Base-by-base conservation (phyloP, 2,888 invertebrate species). In the Drosophila emarginata region DNA sequence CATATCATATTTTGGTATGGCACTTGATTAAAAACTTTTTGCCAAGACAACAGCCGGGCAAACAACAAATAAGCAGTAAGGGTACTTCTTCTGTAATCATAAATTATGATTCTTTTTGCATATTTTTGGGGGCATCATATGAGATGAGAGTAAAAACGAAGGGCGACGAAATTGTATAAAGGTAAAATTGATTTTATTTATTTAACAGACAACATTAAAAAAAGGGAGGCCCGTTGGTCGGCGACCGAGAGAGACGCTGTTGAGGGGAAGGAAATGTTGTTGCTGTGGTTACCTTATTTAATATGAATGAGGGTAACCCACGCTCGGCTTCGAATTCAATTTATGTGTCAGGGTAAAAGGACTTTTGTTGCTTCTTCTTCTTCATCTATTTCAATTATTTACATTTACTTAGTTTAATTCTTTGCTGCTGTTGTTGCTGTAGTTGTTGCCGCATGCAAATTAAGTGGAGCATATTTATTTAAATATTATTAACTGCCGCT, bases 181-280 rank as follows among this genome's bases (percentile, higher is more conserved):
- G 73, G 67, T 79, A 62, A 85, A 87, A 87, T 79, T 83, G 88
- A 83, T 87, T 83, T 83, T 87, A 83, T 85, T 83, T 83, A 87
- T 83, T 83, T 73, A 83, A 63, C 67, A 87, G 80, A 65, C 70
- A 68, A 65, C 77, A 72, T 78, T 86, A 83, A 14, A 14, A 14
- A 14, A 39, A 14, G 14, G 39, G 39, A 15, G 45, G 21, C 32
- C 32, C 9, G 45, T 4, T 39, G 39, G 11, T 32, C 32, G 11
- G 32, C 9, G 32, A 32, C 32, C 26, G 26, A 26, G 26, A 2
- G 9, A 11, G 32, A 32, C 9, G 4, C 9, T 32, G 11, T 32
- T 18, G 4, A 21, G 18, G 11, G 51, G 26, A 63, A 36, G 50
- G 69, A 67, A 77, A 75, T 32, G 1, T 28, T 28, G 23, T 26